These are phyloP conservation scores for Eulithis testata DNA, from an alignment of 2,888 invertebrate genomes.

Conservation along the genomic window DNA sequence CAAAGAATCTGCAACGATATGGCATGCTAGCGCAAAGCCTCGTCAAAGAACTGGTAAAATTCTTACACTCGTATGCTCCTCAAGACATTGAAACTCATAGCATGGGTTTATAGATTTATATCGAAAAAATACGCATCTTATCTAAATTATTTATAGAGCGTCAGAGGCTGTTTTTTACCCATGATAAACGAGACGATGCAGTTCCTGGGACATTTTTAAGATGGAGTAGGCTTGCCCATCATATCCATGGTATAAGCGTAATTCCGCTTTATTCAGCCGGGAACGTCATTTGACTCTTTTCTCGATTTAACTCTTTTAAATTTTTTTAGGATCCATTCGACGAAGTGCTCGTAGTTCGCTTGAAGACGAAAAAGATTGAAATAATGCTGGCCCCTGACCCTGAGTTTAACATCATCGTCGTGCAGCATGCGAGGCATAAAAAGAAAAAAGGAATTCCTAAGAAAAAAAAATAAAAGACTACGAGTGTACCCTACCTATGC, in stretches of 20 bases:
- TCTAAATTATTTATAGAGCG: too few species aligned
- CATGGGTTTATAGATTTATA: too few species aligned
- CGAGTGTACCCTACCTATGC: too few species aligned
- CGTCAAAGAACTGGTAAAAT: conserved; percentile 66
- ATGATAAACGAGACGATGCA: too few species aligned
- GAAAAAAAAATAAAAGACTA: conserved; percentile 4
- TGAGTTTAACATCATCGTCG: conserved; percentile 68
- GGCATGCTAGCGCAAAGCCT: conserved; percentile 56
- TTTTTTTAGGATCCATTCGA: conserved; percentile 64
- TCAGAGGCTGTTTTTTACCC: too few species aligned
- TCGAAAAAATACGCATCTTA: too few species aligned
- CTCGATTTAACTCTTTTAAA: not conserved
- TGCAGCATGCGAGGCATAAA: conserved; percentile 60
- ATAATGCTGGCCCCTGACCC: conserved; percentile 65
- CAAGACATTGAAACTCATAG: too few species aligned
- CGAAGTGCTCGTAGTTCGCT: conserved; percentile 61
- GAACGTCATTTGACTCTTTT: too few species aligned
- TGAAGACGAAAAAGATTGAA: conserved; percentile 68
- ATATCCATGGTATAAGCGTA: too few species aligned
- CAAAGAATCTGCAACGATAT: conserved; percentile 53
- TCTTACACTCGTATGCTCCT: not conserved
- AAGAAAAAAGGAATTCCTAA: conserved; percentile 34
- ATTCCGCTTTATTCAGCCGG: too few species aligned
- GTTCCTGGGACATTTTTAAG: too few species aligned
- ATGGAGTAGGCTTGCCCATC: too few species aligned